Evolutionary conservation across 2,888 invertebrate species (phyloP), one percentile per base, ranked within the genome.

Genomic region (Eupeodes luniger): DNA sequence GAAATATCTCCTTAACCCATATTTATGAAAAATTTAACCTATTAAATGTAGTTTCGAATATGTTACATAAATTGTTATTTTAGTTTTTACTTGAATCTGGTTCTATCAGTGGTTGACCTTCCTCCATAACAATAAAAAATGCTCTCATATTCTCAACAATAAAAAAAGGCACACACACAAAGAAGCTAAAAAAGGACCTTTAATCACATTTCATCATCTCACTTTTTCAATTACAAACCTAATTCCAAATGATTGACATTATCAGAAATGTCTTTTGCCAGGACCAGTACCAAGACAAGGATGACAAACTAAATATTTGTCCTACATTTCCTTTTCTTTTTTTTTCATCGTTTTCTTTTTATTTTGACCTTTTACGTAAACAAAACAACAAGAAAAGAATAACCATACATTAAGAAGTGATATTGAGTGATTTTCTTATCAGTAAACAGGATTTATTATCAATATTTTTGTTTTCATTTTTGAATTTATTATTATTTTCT

Each of bases 201-300:
- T 2, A 66, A 47, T 66, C 69, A 55, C 70, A 81, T 85, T 78
- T 59, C 81, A 81, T 74, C 40, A 27, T 40, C 72, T 81, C 77
- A 74, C 78, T 81, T 85, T 85, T 85, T 78, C 85, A 85, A 85
- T 85, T 85, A 85, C 77, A 72, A 77, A 85, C 78, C 85, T 85
- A 85, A 85, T 85, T 85, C 85, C 81, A 69, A 67, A 74, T 85
- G 85, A 85, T 85, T 85, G 85, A 85, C 85, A 82, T 81, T 85
- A 85, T 85, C 85, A 67, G 74, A 16, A 70, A 67, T 61, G 81
- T 78, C 70, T 67, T 14, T 16, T 72, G 59, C 77, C 77, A 85
- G 81, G 70, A 70, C 81, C 27, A 40, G 40, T n/a, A n/a, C n/a
- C n/a, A n/a, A n/a, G 9, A 40, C 5, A 1, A 19, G 19, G 19